phyloP scores from a whole-genome alignment of 92 coral and sea anemone genomes.

The Zoanthus sansibaricus region DNA sequence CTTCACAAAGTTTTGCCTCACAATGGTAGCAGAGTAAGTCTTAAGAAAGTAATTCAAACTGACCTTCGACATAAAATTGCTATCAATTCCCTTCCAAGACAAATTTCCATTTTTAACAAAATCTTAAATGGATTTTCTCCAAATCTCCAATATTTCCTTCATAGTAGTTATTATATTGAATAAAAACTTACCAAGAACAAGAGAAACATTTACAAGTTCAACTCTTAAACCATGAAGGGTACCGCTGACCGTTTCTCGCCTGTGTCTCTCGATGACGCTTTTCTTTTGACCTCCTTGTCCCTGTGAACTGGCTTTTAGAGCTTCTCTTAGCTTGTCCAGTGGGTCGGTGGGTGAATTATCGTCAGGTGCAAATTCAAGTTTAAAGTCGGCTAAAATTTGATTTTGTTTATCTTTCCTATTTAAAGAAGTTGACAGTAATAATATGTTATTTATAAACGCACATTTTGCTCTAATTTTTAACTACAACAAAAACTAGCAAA shows the following conservation, averaged over 20 bases:
- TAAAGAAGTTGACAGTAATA: not conserved
- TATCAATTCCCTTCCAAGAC: no score
- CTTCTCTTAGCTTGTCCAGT: conserved; percentile 66
- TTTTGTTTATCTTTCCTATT: conserved; percentile 68
- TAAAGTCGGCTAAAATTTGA: conserved; percentile 74
- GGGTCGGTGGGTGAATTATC: conserved; percentile 91
- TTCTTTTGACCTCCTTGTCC: not conserved
- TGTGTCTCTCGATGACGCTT: conserved; percentile 10
- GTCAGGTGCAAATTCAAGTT: conserved; percentile 87
- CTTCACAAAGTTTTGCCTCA: no score
- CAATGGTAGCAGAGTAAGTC: no score
- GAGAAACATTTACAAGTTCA: conserved; percentile 61
- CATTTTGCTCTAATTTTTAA: not conserved
- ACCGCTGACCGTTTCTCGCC: conserved; percentile 58
- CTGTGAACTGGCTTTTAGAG: conserved; percentile 42
- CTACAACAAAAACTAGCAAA: not conserved
- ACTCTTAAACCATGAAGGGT: conserved; percentile 75
- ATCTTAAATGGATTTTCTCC: no score
- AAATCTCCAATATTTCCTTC: no score
- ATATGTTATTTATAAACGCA: not conserved
- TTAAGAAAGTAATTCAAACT: no score
- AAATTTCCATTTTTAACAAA: no score
- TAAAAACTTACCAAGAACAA: conserved; percentile 66
- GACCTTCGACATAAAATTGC: no score
- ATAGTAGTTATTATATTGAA: no score